Conservation (phyloP, 1,140 invertebrate species). For the Drosophila ohnishii region DNA sequence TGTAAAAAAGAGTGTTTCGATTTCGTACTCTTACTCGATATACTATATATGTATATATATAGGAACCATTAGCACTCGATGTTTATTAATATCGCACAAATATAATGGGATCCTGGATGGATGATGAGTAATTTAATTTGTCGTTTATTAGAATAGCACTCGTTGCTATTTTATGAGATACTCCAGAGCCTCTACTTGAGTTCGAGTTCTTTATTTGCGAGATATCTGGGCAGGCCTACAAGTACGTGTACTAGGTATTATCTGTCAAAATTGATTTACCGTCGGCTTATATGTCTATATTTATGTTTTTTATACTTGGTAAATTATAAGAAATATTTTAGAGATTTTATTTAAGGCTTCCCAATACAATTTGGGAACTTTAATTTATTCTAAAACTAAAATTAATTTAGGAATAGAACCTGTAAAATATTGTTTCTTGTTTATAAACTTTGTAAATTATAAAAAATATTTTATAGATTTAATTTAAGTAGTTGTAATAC, state of each 20-base stretch:
- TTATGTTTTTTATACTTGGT: background rate
- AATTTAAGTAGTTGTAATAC: too few species aligned
- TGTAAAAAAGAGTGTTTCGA: slow-evolving; percentile 52
- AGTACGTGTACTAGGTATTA: slow-evolving; percentile 2
- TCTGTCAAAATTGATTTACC: slow-evolving; percentile 26
- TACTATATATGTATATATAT: slow-evolving; percentile 10
- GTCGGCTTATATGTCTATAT: background rate
- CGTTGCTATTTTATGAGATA: slow-evolving; percentile 77
- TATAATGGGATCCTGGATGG: slow-evolving; percentile 33
- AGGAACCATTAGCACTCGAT: slow-evolving; percentile 42
- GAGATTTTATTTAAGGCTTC: too few species aligned
- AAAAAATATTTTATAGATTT: too few species aligned
- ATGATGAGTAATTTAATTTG: slow-evolving; percentile 81
- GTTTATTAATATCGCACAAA: slow-evolving; percentile 58
- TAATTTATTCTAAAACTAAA: too few species aligned
- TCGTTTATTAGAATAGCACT: slow-evolving; percentile 81
- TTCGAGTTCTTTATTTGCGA: slow-evolving; percentile 74
- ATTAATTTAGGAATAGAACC: too few species aligned
- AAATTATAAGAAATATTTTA: too few species aligned
- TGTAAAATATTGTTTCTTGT: too few species aligned
- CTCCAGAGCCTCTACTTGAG: slow-evolving; percentile 77
- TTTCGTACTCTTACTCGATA: slow-evolving; percentile 25
- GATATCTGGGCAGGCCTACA: slow-evolving; percentile 20
- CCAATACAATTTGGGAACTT: too few species aligned
- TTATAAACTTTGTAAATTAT: too few species aligned